These are phyloP conservation scores for Rostratula benghalensis DNA, from an alignment of 2,113 vertebrate genomes.

Conservation along the genomic window DNA sequence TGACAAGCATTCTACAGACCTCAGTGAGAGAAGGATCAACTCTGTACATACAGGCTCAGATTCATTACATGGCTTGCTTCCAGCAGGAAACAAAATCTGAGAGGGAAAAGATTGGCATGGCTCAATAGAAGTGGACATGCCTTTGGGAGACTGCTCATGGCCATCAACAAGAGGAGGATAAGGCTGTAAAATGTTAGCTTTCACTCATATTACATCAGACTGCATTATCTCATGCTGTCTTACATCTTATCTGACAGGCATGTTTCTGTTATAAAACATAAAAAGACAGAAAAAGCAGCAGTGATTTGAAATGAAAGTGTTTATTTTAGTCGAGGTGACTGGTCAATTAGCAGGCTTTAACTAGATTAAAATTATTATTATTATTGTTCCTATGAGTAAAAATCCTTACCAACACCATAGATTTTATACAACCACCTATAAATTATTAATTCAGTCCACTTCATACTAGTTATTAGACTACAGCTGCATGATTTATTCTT, in stretches of 20 bases:
- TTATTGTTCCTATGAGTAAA: neutral
- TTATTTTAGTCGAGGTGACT: neutral
- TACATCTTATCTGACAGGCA: constrained; percentile 6
- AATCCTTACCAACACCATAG: neutral
- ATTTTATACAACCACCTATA: neutral
- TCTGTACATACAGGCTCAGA: neutral
- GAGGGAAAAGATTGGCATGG: neutral
- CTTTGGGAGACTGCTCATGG: neutral
- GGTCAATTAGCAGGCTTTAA: neutral
- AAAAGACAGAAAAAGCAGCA: neutral
- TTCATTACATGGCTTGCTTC: neutral
- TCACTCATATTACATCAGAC: constrained; percentile 3
- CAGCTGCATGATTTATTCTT: neutral
- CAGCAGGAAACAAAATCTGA: neutral
- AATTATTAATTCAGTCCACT: neutral
- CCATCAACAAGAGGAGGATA: neutral
- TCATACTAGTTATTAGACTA: neutral
- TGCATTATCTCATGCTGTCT: neutral
- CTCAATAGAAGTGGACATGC: neutral
- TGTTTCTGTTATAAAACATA: neutral
- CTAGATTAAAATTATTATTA: neutral
- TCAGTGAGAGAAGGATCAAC: neutral
- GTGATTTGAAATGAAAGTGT: neutral
- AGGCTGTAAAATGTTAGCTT: neutral
- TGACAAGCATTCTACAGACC: neutral